These are phyloP conservation scores for Nerophis ophidion DNA, from an alignment of 2,113 vertebrate genomes.

Conservation along the genomic window DNA sequence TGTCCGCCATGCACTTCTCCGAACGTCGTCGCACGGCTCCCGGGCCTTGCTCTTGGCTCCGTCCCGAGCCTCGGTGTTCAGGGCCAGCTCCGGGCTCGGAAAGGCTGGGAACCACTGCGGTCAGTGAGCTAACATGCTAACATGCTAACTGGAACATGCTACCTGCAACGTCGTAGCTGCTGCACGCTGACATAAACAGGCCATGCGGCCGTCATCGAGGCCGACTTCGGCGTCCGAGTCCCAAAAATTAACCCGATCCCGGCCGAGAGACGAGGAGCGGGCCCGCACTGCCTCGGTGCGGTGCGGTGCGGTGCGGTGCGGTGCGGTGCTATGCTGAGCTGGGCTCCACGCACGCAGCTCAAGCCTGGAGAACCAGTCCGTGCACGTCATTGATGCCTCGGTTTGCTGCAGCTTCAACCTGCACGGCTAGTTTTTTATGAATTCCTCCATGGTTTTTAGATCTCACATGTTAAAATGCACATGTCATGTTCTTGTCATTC, in stretches of 20 bases:
- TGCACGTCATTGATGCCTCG: background rate
- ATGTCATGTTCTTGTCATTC: too few species aligned
- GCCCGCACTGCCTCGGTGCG: background rate
- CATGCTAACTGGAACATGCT: too few species aligned
- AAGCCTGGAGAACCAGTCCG: background rate
- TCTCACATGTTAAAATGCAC: too few species aligned
- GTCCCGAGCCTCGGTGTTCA: constrained; percentile 1
- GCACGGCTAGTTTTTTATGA: background rate
- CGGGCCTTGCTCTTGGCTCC: constrained; percentile 4
- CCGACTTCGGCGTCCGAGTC: background rate
- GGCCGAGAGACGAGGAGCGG: background rate
- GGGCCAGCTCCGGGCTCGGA: background rate
- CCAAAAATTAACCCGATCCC: background rate
- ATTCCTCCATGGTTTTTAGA: too few species aligned
- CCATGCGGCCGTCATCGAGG: too few species aligned
- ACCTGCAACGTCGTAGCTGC: constrained; percentile 16
- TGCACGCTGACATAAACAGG: background rate
- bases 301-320: background rate
- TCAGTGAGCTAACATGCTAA: constrained; percentile 19
- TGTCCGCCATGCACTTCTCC: background rate
- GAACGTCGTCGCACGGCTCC: background rate
- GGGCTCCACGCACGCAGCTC: too few species aligned
- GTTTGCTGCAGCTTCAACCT: background rate
- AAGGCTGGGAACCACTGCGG: constrained; percentile 52
- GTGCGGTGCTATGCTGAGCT: background rate